Conservation (phyloP, 2,888 invertebrate species). For the Laspeyria flexula region DNA sequence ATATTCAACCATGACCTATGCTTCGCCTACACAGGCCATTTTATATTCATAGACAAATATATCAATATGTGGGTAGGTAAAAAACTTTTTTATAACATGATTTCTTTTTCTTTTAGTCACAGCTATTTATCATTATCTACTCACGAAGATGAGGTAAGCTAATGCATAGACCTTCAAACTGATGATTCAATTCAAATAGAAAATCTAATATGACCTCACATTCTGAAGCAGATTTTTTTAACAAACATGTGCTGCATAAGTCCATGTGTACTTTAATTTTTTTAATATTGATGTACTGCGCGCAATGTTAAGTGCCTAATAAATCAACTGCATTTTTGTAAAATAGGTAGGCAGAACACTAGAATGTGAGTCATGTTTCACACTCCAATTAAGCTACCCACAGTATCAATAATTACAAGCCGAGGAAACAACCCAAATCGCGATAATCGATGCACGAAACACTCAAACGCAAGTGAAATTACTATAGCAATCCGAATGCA, state of each 20-base stretch:
- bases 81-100: slow-evolving; percentile 21
- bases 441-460: slow-evolving; percentile 74
- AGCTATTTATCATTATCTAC: slow-evolving; percentile 21
- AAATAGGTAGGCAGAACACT: slow-evolving; percentile 70
- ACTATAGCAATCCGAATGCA: slow-evolving; percentile 47
- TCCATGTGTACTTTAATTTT: slow-evolving; percentile 17
- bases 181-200: slow-evolving; percentile 65
- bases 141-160: slow-evolving; percentile 44
- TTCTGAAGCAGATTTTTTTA: slow-evolving; percentile 39
- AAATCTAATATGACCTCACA: slow-evolving; percentile 53
- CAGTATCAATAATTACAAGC: slow-evolving; percentile 76
- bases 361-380: slow-evolving; percentile 81
- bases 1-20: slow-evolving; percentile 47
- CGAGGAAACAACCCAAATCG: slow-evolving; percentile 76
- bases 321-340: slow-evolving; percentile 72
- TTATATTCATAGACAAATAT: slow-evolving; percentile 12
- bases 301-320: slow-evolving; percentile 45
- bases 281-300: slow-evolving; percentile 16
- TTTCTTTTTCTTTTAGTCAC: slow-evolving; percentile 2
- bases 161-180: slow-evolving; percentile 54
- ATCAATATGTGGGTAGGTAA: slow-evolving; percentile 18
- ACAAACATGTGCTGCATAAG: slow-evolving; percentile 10
- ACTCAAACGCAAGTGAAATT: slow-evolving; percentile 71
- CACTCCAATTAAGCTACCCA: slow-evolving; percentile 83
- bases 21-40: slow-evolving; percentile 26